phyloP scores from a whole-genome alignment of 2,797 vertebrate species.

The Malurus splendens region DNA sequence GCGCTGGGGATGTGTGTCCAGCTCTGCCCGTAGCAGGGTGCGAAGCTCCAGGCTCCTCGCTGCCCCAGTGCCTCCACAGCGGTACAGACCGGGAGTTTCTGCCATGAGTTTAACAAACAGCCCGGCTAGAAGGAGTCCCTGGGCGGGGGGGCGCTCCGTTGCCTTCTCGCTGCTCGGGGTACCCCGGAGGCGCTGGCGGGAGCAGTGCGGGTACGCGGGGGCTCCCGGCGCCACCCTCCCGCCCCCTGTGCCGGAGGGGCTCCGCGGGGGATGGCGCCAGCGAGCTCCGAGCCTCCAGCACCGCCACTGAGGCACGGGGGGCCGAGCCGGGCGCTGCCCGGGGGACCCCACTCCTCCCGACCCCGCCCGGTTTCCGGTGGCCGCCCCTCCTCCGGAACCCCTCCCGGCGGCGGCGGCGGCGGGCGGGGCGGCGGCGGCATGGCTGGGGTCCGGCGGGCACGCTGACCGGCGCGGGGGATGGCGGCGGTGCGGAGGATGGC shows the following conservation, averaged over 20 bases:
- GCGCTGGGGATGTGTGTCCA: neutral
- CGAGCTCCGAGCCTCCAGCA: too few species aligned
- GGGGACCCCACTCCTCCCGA: neutral
- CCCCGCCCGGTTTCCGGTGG: conserved; percentile 14
- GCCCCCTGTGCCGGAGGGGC: neutral
- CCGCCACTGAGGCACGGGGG: neutral
- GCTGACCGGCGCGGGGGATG: neutral
- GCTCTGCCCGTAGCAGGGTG: neutral
- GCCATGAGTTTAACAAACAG: neutral
- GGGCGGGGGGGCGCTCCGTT: rapidly evolving
- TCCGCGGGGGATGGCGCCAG: neutral
- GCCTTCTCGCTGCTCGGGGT: too few species aligned
- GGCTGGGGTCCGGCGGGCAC: neutral
- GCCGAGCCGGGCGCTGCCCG: neutral
- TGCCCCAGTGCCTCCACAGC: neutral
- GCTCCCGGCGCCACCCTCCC: neutral
- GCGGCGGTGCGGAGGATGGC: conserved; percentile 8
- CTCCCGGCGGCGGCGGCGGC: neutral
- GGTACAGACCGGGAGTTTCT: neutral
- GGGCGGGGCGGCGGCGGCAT: neutral
- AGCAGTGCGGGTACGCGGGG: rapidly evolving
- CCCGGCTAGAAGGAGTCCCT: neutral
- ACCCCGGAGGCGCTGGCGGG: neutral
- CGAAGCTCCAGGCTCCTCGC: neutral
- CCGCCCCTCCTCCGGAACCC: conserved; percentile 30